Conservation (phyloP, 2,113 vertebrate species). For the Rhadina sibilatrix region DNA sequence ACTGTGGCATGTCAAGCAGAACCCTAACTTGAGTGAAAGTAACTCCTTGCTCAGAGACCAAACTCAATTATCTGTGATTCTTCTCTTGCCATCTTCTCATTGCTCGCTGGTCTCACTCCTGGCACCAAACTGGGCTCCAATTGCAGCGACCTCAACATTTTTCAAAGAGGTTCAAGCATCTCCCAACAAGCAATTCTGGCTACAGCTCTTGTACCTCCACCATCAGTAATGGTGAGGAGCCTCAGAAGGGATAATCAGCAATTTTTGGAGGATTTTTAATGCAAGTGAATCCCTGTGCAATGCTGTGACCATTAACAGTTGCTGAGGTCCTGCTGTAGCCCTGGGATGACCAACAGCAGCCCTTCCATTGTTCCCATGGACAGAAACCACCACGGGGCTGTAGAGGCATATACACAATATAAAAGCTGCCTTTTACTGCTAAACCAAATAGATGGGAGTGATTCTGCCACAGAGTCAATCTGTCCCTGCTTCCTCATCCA, state of each 20-base stretch:
- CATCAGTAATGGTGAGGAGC: background rate
- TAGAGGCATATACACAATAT: background rate
- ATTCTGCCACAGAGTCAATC: background rate
- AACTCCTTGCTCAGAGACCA: background rate
- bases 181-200: background rate
- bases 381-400: background rate
- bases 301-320: background rate
- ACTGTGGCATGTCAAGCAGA: background rate
- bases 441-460: background rate
- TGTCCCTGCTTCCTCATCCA: background rate
- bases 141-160: background rate
- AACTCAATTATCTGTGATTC: background rate
- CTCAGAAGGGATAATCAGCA: background rate
- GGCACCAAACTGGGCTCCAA: background rate
- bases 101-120: rapidly evolving
- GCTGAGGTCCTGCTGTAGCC: background rate
- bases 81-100: background rate
- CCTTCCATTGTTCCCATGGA: background rate
- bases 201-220: background rate
- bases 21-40: background rate
- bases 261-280: background rate
- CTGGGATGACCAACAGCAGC: background rate
- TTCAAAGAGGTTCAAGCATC: background rate
- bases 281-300: background rate
- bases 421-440: background rate